Evolutionary conservation across 2,888 invertebrate species (phyloP), one percentile per base, ranked within the genome.

Genomic region (Apotomis capreana): DNA sequence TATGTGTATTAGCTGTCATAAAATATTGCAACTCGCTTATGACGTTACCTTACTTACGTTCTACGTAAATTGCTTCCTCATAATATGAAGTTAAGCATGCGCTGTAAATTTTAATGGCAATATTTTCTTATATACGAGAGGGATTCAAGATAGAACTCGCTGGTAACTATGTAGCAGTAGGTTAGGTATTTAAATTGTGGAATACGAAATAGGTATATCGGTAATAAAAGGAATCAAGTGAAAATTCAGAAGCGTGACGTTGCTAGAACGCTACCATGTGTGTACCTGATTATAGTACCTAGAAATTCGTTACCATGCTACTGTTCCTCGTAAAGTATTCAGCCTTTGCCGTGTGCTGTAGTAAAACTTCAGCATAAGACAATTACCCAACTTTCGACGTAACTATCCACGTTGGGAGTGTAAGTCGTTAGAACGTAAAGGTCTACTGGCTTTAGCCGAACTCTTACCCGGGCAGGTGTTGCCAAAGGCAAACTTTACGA

Each of bases 401-500:
- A 64, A 64, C 61, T 69, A 69, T 55, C 62, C 62, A 69, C 61
- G 64, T 49, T 55, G 61, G 67, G 46, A 67, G 61, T 68, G 55
- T 68, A 72, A 72, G 72, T 68, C 72, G 72, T 68, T 72, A 68
- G 62, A 63, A 63, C 58, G 68, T 68, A 68, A 72, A 72, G 72
- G 72, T 68, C 72, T 65, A 65, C 63, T 55, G 65, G 68, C 62
- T 62, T 61, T 52, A 61, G 71, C 62, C 55, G 51, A 68, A 63
- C 63, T 72, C 72, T 63, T 68, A 57, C 58, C 57, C 72, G 77
- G 76, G 74, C 70, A 64, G 70, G 74, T 77, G 74, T 73, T 79
- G 75, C 75, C 76, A 76, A 80, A 78, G 78, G 76, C 78, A 77
- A 78, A 76, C 74, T 77, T 74, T 74, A 75, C 76, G 79, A 78